Evolutionary conservation across 2,113 vertebrate species (phyloP).

Genomic region (Emydura subglobosa): DNA sequence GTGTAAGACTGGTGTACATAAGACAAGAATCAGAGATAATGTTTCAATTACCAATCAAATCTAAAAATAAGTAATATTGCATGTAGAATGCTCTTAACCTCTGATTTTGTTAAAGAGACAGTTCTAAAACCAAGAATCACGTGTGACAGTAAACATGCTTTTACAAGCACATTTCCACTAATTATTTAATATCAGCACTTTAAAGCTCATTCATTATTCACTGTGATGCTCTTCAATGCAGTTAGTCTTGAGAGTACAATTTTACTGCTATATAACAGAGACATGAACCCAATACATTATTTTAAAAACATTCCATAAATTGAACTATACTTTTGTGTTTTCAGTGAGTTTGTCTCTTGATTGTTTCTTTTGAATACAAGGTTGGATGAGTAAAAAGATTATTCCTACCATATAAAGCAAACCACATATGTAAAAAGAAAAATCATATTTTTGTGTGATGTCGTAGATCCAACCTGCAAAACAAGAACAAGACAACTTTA

Average conservation of each 20-base stretch:
- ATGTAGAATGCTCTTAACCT: neutral
- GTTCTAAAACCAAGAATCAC: conserved; percentile 15
- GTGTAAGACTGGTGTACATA: neutral
- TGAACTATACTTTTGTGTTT: conserved; percentile 60
- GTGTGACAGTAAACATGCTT: neutral
- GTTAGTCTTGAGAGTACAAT: conserved; percentile 23
- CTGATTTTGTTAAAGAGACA: conserved; percentile 6
- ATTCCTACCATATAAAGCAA: conserved; percentile 85
- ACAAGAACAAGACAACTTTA: conserved; percentile 50
- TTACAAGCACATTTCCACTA: conserved; percentile 26
- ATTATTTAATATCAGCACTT: conserved; percentile 20
- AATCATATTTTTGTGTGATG: conserved; percentile 85
- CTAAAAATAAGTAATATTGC: conserved; percentile 16
- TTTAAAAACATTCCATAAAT: conserved; percentile 4
- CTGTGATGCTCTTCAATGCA: neutral
- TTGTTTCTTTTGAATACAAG: conserved; percentile 77
- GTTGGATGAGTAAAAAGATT: conserved; percentile 81
- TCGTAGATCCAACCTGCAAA: conserved; percentile 88
- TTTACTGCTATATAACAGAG: conserved; percentile 11
- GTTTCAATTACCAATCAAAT: neutral
- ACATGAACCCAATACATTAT: neutral
- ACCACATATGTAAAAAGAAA: conserved; percentile 86
- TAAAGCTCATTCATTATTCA: conserved; percentile 15
- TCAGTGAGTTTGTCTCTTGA: conserved; percentile 67
- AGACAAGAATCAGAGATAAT: conserved; percentile 1